A percentile compares a stretch with the other conserved stretches of the same genome.
Evolutionary conservation across 2,113 vertebrate species (phyloP).

Genomic region (Grallaria varia): DNA sequence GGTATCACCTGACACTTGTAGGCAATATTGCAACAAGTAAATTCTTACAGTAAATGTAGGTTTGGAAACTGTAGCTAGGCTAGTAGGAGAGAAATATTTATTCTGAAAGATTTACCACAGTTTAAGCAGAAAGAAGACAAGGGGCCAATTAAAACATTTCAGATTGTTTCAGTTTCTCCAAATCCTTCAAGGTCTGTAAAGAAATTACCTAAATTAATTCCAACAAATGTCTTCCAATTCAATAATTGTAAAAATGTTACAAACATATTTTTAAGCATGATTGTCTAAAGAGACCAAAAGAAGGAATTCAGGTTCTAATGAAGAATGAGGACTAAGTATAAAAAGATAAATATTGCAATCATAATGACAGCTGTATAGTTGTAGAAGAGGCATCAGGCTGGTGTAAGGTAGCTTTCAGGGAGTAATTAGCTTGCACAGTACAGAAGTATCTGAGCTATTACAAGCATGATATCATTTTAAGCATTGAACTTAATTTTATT

Average conservation of each 20-base stretch:
- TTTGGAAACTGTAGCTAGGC: neutral
- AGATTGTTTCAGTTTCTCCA: slow-evolving; percentile 1
- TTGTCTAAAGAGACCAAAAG: neutral
- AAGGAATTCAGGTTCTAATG: neutral
- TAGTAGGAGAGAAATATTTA: neutral
- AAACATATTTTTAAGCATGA: neutral
- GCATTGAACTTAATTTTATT: neutral
- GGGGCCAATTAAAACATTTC: neutral
- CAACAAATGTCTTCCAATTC: neutral
- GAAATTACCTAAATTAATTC: neutral
- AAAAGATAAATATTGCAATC: neutral
- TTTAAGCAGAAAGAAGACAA: neutral
- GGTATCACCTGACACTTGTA: neutral
- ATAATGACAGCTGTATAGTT: neutral
- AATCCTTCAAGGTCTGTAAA: neutral
- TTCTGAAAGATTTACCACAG: neutral
- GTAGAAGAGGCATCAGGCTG: neutral
- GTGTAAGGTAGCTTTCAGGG: neutral
- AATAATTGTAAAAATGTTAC: neutral
- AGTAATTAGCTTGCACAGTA: neutral
- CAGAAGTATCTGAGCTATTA: neutral
- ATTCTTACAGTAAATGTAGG: neutral
- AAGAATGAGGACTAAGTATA: neutral
- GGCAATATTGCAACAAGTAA: neutral
- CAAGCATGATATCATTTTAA: neutral